Evolutionary conservation across 2,113 vertebrate genomes (phyloP).

Genomic region (Axis porcinus): DNA sequence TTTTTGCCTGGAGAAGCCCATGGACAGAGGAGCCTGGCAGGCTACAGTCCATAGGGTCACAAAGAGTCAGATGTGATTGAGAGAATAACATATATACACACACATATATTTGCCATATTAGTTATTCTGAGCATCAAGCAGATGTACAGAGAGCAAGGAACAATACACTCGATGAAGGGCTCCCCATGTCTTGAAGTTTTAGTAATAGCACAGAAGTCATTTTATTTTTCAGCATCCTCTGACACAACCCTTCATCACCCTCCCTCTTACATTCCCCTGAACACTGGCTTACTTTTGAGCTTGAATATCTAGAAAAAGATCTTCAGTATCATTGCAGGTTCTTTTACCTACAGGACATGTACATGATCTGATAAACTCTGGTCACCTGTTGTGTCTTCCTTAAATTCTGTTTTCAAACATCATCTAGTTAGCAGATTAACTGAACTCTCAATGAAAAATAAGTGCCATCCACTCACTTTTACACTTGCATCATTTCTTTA

Average conservation of each 20-base stretch:
- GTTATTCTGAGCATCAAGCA: background rate
- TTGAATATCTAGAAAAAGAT: background rate
- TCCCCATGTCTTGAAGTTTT: background rate
- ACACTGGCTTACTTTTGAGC: background rate
- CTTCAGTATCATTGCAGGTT: background rate
- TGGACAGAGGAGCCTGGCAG: background rate
- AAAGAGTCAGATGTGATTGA: rapidly evolving
- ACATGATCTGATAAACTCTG: background rate
- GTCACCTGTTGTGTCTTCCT: too few relatives aligned
- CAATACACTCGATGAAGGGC: background rate
- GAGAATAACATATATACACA: background rate
- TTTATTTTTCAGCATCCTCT: background rate
- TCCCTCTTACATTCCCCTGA: background rate
- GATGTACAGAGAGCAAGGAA: background rate
- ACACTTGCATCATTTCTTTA: background rate
- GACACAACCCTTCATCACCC: background rate
- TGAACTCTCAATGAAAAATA: background rate
- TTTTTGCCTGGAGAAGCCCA: background rate
- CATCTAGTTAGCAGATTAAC: background rate
- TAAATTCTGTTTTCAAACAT: background rate
- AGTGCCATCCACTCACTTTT: background rate
- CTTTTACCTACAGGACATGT: background rate
- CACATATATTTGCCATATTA: background rate
- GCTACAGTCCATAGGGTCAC: background rate
- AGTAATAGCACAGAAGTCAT: background rate